Percentiles rank a stretch among this genome's conserved stretches.
phyloP scores from a whole-genome alignment of 2,113 vertebrate genomes.

The Nothocercus nigrocapillus region DNA sequence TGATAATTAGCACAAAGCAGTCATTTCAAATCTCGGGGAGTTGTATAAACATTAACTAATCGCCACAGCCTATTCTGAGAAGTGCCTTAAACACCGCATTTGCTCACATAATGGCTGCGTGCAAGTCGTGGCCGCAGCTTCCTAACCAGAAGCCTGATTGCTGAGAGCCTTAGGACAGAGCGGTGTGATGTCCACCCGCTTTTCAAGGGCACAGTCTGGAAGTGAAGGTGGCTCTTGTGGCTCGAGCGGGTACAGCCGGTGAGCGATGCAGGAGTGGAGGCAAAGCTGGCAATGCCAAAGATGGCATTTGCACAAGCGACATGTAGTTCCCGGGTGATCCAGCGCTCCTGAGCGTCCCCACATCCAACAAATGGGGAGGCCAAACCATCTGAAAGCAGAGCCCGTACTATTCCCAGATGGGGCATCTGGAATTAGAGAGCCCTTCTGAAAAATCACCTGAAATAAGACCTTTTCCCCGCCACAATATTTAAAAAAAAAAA shows the following conservation, averaged over 20 bases:
- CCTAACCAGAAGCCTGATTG: neutral
- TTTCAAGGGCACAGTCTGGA: neutral
- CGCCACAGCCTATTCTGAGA: slow-evolving; percentile 37
- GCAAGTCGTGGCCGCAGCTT: neutral
- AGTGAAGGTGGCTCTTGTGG: neutral
- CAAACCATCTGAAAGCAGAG: neutral
- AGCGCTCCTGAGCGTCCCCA: neutral
- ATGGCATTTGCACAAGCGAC: neutral
- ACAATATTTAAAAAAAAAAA: too few species aligned
- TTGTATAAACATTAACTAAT: slow-evolving; percentile 61
- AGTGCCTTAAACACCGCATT: slow-evolving; percentile 30
- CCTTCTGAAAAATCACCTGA: neutral
- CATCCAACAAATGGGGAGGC: neutral
- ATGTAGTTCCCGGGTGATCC: neutral
- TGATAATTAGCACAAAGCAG: slow-evolving; percentile 16
- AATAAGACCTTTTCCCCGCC: neutral
- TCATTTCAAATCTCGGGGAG: slow-evolving; percentile 39
- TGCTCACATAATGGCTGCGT: neutral
- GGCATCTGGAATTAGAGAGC: neutral
- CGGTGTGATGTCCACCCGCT: neutral
- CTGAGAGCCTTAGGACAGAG: neutral
- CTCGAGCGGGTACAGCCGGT: neutral
- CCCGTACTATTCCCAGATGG: neutral
- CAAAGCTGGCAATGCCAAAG: neutral
- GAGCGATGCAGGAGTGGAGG: neutral